Base-by-base conservation (phyloP, 2,888 invertebrate species). In the Neoascia interrupta region DNA sequence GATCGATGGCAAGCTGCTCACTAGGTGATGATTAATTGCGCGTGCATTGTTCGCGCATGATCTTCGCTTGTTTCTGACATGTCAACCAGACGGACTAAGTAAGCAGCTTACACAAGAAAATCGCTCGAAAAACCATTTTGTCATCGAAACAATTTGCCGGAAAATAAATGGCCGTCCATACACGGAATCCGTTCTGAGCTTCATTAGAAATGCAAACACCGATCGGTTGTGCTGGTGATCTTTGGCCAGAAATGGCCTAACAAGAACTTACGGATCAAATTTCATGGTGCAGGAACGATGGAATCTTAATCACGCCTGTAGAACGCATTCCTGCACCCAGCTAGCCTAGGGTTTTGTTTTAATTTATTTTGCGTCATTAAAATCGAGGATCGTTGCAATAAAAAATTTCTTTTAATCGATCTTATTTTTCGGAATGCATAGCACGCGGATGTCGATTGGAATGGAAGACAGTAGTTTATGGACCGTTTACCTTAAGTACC, bases 341-440 rank as follows among this genome's bases (percentile, higher is more conserved):
- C n/a, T n/a, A n/a, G n/a, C n/a, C n/a, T n/a, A n/a, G 11, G 36
- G 56, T 5, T 15, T 47, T 68, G 19, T 45, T 68, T 74, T 72
- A 66, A 74, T 74, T 74, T 74, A 74, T 61, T 68, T 68, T 39
- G 60, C 68, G 47, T 15, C 74, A 68, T 74, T 68, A 74, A 74
- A 64, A 58, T 64, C 10, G 43, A 51, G 49, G 43, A 64, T 58
- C 56, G 49, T 56, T 68, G 58, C 53, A 60, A 60, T 60, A 68
- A 73, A 73, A 66, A 39, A 53, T 31, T 54, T 39, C 66, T 61
- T 66, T 61, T 60, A 68, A 74, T 74, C 74, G 60, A 74, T 74
- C 60, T 34, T 15, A 6, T 8, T 4, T 37, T n/a, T 13, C 49
- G 54, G 63, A 63, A 56, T 72, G 51, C 15, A 31, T n/a, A n/a